A percentile compares a stretch with the other conserved stretches of the same genome.
Evolutionary conservation across 53 echinoderm and acorn worm species (phyloP).

Genomic region (Patiria pectinifera): DNA sequence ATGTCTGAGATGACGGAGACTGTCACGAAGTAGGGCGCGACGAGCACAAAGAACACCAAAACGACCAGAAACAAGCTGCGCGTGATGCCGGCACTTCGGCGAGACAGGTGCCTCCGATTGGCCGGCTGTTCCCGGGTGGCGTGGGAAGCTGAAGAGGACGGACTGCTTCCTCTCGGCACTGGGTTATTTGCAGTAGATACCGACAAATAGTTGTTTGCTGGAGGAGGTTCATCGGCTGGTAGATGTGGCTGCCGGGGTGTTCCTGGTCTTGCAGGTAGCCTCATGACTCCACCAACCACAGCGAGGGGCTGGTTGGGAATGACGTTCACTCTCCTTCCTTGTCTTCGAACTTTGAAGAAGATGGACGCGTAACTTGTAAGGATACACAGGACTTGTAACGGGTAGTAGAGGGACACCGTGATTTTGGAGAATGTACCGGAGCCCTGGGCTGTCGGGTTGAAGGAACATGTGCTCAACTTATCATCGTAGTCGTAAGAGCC

Average conservation of each 20-base stretch:
- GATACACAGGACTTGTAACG: background rate
- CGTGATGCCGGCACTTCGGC: background rate
- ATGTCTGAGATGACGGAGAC: background rate
- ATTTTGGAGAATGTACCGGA: constrained; percentile 14
- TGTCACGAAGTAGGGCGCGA: background rate
- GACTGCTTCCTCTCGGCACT: too few species aligned
- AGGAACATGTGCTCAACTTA: constrained; percentile 29
- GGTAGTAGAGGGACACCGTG: background rate
- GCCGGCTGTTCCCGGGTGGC: background rate
- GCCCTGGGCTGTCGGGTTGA: background rate
- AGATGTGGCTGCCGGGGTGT: background rate
- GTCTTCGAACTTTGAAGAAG: background rate
- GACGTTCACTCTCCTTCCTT: background rate
- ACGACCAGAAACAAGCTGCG: constrained; percentile 17
- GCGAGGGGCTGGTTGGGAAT: background rate
- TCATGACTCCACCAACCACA: background rate
- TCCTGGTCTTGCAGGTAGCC: background rate
- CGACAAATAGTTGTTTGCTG: background rate
- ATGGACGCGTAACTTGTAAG: background rate
- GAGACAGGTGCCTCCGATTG: background rate
- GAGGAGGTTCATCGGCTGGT: background rate
- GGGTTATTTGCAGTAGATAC: background rate
- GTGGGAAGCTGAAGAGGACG: background rate
- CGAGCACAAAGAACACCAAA: background rate
- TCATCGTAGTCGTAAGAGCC: constrained; percentile 32